phyloP scores from a whole-genome alignment of 2,797 vertebrate species.

The Chiloscyllium punctatum region DNA sequence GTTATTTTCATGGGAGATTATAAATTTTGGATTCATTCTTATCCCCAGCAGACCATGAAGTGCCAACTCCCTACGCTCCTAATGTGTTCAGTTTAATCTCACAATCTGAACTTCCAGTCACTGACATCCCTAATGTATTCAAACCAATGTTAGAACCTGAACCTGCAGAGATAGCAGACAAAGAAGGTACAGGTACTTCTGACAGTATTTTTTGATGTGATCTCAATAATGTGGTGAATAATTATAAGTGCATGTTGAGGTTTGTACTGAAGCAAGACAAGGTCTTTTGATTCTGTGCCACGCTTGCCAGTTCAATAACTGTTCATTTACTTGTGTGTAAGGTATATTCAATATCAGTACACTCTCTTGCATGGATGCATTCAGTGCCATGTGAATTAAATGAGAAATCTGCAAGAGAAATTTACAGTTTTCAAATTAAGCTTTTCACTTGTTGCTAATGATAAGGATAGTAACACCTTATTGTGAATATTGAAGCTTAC shows the following conservation, averaged over 20 bases:
- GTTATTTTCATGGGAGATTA: background rate
- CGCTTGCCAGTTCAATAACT: background rate
- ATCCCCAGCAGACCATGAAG: background rate
- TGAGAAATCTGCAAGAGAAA: no score
- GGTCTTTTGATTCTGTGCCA: background rate
- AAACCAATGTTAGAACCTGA: background rate
- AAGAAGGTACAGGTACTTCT: background rate
- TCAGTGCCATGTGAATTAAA: background rate
- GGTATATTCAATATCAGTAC: background rate
- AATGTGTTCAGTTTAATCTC: slow-evolving; percentile 10
- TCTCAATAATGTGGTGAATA: background rate
- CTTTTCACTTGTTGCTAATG: background rate
- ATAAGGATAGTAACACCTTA: background rate
- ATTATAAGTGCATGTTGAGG: background rate
- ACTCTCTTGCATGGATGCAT: background rate
- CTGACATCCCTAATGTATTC: background rate
- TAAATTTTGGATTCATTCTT: background rate
- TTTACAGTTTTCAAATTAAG: background rate
- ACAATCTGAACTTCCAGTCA: background rate
- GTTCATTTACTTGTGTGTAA: background rate
- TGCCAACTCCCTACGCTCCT: background rate
- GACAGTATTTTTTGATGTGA: background rate
- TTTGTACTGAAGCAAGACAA: background rate
- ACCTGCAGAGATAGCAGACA: background rate
- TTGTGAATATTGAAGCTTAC: background rate